phyloP scores from a whole-genome alignment of 1,140 invertebrate genomes.

The Achroia grisella region DNA sequence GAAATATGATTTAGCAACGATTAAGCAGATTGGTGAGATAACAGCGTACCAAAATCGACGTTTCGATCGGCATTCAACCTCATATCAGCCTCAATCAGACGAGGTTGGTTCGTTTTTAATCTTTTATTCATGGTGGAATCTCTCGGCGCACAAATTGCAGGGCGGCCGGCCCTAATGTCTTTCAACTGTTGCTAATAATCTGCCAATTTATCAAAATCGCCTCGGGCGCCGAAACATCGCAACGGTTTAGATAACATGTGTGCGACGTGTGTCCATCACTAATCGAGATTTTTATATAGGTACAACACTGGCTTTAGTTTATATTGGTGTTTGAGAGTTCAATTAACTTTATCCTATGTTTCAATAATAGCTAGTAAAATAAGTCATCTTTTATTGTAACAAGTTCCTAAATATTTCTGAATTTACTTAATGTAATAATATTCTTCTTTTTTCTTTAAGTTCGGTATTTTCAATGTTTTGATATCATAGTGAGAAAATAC shows the following conservation, averaged over 20 bases:
- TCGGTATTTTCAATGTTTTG: too few relatives aligned
- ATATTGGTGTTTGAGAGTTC: too few relatives aligned
- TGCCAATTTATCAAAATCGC: conserved; percentile 69
- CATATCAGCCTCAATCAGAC: conserved; percentile 51
- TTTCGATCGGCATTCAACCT: conserved; percentile 31
- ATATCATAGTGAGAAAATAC: too few relatives aligned
- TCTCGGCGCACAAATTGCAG: conserved; percentile 60
- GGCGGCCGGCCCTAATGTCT: conserved; percentile 63
- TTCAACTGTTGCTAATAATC: conserved; percentile 72
- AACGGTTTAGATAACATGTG: conserved; percentile 18
- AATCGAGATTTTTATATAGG: neutral
- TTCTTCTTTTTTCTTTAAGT: too few relatives aligned
- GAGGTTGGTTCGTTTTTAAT: conserved; percentile 54
- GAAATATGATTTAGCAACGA: too few relatives aligned
- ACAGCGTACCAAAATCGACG: conserved; percentile 31
- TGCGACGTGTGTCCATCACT: conserved; percentile 2
- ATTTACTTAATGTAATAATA: too few relatives aligned
- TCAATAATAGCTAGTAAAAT: too few relatives aligned
- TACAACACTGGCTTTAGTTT: too few relatives aligned
- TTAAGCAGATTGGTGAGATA: conserved; percentile 27
- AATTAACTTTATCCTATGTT: too few relatives aligned
- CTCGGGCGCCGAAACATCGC: conserved; percentile 27
- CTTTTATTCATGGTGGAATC: conserved; percentile 63
- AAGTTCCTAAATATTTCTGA: too few relatives aligned
- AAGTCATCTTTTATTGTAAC: too few relatives aligned